Conservation (phyloP, 1,140 invertebrate species). For the Leptinotarsa defecta region DNA sequence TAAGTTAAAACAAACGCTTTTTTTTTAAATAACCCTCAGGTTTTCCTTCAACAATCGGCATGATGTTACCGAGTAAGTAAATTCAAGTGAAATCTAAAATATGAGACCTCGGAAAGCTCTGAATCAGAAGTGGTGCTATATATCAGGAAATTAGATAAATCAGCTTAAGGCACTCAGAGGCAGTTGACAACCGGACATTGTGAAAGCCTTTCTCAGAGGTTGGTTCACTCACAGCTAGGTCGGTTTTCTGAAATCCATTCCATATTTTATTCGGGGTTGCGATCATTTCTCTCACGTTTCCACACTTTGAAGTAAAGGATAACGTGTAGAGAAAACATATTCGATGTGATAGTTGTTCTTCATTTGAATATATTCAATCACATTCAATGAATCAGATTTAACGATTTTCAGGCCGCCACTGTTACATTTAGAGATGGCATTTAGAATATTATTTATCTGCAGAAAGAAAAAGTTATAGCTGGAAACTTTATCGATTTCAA, state of each 20-base stretch:
- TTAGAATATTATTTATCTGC: too few species aligned
- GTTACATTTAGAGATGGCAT: too few species aligned
- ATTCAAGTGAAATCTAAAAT: not conserved
- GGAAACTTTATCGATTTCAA: too few species aligned
- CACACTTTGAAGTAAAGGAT: too few species aligned
- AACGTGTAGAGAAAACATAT: not conserved
- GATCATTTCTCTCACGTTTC: not conserved
- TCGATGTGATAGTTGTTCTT: not conserved
- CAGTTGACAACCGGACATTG: conserved; percentile 22
- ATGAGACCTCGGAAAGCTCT: not conserved
- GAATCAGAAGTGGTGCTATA: conserved; percentile 1
- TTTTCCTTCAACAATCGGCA: not conserved
- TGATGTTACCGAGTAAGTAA: not conserved
- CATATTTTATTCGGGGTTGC: not conserved
- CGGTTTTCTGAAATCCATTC: conserved; percentile 2
- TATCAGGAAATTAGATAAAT: conserved; percentile 27
- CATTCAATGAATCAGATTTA: too few species aligned
- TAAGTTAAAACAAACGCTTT: too few species aligned
- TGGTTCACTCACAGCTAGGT: conserved; percentile 1
- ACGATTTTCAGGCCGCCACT: too few species aligned
- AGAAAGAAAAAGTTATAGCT: too few species aligned
- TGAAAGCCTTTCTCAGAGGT: conserved; percentile 19
- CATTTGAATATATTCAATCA: not conserved
- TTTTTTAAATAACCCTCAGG: too few species aligned
- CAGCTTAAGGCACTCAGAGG: conserved; percentile 20